Evolutionary conservation across 2,888 invertebrate species (phyloP), one percentile per base, ranked within the genome.

Genomic region (Druceiella hillmani): DNA sequence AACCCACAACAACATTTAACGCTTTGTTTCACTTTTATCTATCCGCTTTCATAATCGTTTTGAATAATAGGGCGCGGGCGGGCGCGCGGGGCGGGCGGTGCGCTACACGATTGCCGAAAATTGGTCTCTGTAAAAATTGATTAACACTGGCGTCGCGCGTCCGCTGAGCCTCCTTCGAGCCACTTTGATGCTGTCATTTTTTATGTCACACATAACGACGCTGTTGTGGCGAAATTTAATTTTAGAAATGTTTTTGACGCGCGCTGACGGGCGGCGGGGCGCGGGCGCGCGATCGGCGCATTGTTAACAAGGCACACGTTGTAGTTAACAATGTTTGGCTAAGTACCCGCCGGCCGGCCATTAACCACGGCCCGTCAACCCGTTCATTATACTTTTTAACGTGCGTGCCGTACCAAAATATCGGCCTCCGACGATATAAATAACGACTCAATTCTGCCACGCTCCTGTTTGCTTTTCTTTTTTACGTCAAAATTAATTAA

Each of bases 111-210:
- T 58, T 57, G 56, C 57, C 56, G 56, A 50, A 61, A 65, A 64
- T 61, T 57, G 58, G 57, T 56, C 57, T 58, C 52, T 60, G 61
- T 61, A 61, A 63, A 66, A 66, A 65, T 64, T 66, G 62, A 66
- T 66, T 65, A 65, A 65, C 64, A 62, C 61, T 59, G 59, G 58
- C 58, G 27, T 59, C 56, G 51, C 11, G 27, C 3, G 4, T 3
- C 11, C 24, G 33, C 33, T 11, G 25, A 14, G 10, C 9, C 22
- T 12, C 14, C 25, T 11, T 33, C 33, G 17, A 11, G 14, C 30
- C 30, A n/a, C n/a, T n/a, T n/a, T n/a, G n/a, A n/a, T n/a, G n/a
- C n/a, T 29, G 36, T 17, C 32, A 31, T 54, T 55, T 53, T 57
- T 52, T 54, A 53, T n/a, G n/a, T n/a, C n/a, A n/a, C n/a, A n/a